phyloP scores from a whole-genome alignment of 2,888 invertebrate species.

The Romanomermis culicivorax region DNA sequence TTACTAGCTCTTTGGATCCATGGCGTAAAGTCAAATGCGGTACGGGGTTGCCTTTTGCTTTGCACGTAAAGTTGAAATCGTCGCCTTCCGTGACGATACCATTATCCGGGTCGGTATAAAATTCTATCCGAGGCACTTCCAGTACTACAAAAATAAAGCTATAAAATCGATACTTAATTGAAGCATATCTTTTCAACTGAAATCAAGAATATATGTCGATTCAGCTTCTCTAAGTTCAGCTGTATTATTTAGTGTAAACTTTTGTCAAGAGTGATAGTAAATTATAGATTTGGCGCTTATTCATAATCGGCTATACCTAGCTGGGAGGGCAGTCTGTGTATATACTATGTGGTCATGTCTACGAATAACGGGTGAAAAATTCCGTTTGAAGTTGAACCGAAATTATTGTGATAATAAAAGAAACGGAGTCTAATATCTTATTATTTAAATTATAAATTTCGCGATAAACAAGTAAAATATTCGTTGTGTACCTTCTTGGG shows the following conservation, averaged over 20 bases:
- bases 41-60: slow-evolving; percentile 3
- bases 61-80: background rate
- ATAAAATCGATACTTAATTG: background rate
- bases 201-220: no score
- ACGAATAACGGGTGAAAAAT: background rate
- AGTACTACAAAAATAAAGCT: slow-evolving; percentile 3
- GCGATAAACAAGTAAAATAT: background rate
- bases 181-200: no score
- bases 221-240: no score
- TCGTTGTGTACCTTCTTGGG: background rate
- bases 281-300: no score
- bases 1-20: no score
- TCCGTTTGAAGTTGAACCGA: background rate
- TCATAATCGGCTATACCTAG: no score
- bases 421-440: no score
- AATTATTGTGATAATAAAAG: no score
- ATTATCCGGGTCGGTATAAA: background rate
- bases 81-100: background rate
- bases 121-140: background rate
- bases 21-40: background rate
- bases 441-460: no score
- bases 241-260: no score
- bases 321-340: no score
- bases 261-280: no score
- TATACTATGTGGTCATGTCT: background rate